Evolutionary conservation across 2,113 vertebrate species (phyloP).

Genomic region (Geococcyx californianus): DNA sequence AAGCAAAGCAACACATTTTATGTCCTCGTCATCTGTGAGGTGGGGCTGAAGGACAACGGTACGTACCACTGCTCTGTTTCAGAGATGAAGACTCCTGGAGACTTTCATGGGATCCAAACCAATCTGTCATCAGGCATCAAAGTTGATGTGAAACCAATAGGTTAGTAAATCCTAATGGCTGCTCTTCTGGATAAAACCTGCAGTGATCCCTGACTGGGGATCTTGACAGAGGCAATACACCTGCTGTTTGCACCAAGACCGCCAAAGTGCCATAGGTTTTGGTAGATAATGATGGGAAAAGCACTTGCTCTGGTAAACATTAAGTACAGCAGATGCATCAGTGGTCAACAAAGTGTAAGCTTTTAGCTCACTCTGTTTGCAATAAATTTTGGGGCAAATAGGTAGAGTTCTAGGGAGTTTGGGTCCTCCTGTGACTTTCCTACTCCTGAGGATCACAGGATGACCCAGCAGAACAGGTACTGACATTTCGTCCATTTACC

Average conservation of each 20-base stretch:
- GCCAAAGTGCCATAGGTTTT: background rate
- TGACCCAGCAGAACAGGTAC: background rate
- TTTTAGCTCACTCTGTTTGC: background rate
- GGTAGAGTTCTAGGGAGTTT: background rate
- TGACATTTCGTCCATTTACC: too few species aligned
- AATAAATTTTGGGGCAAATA: background rate
- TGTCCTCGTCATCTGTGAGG: constrained; percentile 71
- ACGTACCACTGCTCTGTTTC: constrained; percentile 77
- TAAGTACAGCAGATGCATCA: background rate
- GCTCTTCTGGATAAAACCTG: background rate
- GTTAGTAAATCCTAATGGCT: constrained; percentile 33
- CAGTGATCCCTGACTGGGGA: background rate
- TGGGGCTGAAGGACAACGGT: constrained; percentile 76
- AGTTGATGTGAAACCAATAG: constrained; percentile 36
- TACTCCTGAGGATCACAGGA: background rate
- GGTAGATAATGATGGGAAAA: background rate
- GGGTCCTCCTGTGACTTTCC: background rate
- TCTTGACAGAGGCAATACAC: background rate
- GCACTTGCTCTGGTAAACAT: background rate
- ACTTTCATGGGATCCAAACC: background rate
- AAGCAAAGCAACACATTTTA: constrained; percentile 72
- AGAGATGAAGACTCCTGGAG: constrained; percentile 55
- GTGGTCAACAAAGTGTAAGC: background rate
- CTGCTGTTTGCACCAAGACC: background rate
- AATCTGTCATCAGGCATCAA: constrained; percentile 2